A percentile compares a stretch with the other conserved stretches of the same genome.
These are phyloP conservation scores for Epinephelus coioides DNA, from an alignment of 2,797 vertebrate genomes.

Conservation along the genomic window DNA sequence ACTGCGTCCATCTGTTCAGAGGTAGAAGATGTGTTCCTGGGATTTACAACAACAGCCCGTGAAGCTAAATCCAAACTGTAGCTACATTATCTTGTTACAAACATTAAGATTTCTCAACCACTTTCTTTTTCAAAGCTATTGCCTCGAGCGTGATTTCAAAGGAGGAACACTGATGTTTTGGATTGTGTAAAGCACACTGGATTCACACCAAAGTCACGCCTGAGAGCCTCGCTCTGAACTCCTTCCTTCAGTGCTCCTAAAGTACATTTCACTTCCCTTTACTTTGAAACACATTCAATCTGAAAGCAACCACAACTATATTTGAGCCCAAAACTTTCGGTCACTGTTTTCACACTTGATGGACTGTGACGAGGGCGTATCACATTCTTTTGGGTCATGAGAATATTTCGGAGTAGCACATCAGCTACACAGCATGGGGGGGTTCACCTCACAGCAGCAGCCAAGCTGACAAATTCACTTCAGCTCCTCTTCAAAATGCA, in stretches of 20 bases:
- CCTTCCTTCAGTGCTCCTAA: constrained; percentile 4
- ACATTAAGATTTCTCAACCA: background rate
- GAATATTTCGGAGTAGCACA: constrained; percentile 35
- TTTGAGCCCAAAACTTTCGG: background rate
- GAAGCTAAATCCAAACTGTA: constrained; percentile 21
- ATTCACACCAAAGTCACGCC: background rate
- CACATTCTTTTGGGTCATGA: constrained; percentile 31
- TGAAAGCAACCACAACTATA: background rate
- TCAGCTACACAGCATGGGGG: constrained; percentile 30
- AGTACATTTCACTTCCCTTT: constrained; percentile 21
- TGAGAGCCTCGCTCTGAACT: background rate
- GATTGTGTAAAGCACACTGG: constrained; percentile 2
- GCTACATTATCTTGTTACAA: background rate
- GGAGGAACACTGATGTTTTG: background rate
- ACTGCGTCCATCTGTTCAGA: constrained; percentile 84
- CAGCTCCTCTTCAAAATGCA: background rate
- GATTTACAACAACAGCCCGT: constrained; percentile 45
- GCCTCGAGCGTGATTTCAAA: constrained; percentile 10
- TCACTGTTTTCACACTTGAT: constrained; percentile 1
- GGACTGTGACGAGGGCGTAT: background rate
- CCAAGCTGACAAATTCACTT: background rate
- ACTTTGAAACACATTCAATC: background rate
- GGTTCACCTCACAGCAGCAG: background rate
- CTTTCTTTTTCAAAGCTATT: constrained; percentile 1
- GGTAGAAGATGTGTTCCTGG: constrained; percentile 49